These are phyloP conservation scores for Serinus canaria DNA, from an alignment of 2,113 vertebrate species.

Conservation along the genomic window DNA sequence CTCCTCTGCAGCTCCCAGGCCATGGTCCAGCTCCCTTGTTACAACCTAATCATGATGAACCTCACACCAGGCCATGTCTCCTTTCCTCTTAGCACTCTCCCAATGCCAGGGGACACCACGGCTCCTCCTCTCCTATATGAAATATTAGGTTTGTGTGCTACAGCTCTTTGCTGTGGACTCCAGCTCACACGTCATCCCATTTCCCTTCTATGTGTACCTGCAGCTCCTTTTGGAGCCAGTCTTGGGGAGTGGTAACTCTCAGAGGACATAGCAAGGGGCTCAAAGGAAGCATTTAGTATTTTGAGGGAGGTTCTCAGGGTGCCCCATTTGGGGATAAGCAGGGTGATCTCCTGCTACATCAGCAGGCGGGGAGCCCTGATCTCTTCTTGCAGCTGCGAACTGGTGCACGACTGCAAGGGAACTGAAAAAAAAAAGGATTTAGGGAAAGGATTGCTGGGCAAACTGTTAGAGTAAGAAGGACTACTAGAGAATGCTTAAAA, in stretches of 20 bases:
- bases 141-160: background rate
- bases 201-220: background rate
- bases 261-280: background rate
- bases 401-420: background rate
- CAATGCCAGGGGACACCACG: background rate
- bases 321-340: background rate
- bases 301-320: background rate
- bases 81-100: background rate
- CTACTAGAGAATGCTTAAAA: slow-evolving; percentile 20
- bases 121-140: background rate
- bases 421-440: background rate
- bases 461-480: background rate
- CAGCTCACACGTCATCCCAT: rapidly evolving
- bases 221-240: background rate
- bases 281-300: background rate
- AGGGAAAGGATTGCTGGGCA: background rate
- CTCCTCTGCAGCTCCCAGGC: background rate
- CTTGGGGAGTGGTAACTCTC: background rate
- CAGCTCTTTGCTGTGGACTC: background rate
- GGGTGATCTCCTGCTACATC: background rate
- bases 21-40: background rate
- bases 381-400: background rate
- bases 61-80: background rate
- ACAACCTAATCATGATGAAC: background rate
- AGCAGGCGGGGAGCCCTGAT: background rate